Base-by-base conservation (phyloP, 2,888 invertebrate species). In the Nesidiocoris tenuis region DNA sequence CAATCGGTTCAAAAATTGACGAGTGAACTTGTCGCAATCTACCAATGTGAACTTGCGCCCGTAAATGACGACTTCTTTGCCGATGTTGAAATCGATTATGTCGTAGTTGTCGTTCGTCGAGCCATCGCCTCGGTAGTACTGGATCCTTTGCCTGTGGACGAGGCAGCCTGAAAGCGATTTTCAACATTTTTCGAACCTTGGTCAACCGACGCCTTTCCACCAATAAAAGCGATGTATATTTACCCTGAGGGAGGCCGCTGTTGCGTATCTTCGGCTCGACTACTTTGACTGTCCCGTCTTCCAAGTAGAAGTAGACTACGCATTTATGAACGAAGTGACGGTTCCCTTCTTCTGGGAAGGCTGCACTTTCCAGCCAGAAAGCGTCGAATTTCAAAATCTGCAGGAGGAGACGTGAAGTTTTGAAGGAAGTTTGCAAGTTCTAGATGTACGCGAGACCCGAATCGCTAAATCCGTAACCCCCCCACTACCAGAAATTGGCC, bases 241-340 rank as follows among this genome's bases (percentile, higher is more conserved):
- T 72, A 90, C 95, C 95, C 88, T 95, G 95, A 54, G 90, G 88
- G 80, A 94, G 87, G 2, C 95, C 95, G 81, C 94, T 93, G 82
- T 96, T 96, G 71, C 89, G 88, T 7, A 91, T 88, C 81, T 88
- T 87, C 0, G 94, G 94, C 82, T 96, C 96, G 72, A 87, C 83
- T 1, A 96, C 91, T 85, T 95, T 94, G 80, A 96, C 90, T 0
- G 96, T 95, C 17, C 94, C 95, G 84, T 97, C 96, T 85, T 96
- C 96, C 61, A 96, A 86, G 81, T 90, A 96, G 82, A 92, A 96
- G 80, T 89, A 91, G 74, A 96, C 92, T 80, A 91, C 91, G 1
- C 95, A 94, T 81, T 90, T 89, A 21, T 95, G 88, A 74, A 95
- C 85, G 81, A 91, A 87, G 21, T 77, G 76, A 81, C 88, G 90